Percentiles rank a stretch among this genome's conserved stretches.
These are phyloP conservation scores for Drosophila merina DNA, from an alignment of 2,888 invertebrate genomes.

Conservation along the genomic window DNA sequence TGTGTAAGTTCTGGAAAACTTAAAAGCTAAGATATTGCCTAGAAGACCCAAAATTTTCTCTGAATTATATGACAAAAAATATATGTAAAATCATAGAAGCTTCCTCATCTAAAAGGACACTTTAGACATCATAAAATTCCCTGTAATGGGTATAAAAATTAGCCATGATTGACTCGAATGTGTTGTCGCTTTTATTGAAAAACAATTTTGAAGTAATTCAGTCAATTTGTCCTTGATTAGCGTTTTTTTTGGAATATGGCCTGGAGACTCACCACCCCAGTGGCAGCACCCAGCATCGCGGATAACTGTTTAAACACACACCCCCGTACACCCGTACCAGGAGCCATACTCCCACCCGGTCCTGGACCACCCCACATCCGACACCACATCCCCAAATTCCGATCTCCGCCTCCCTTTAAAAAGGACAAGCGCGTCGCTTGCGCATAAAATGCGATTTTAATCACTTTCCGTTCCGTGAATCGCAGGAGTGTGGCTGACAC, in stretches of 20 bases:
- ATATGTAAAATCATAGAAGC: too few species aligned
- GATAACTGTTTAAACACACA: slow-evolving; percentile 28
- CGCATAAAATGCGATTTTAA: slow-evolving; percentile 80
- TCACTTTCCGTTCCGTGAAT: slow-evolving; percentile 73
- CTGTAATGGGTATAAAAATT: not conserved
- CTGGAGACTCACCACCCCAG: slow-evolving; percentile 13
- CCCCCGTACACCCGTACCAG: not conserved
- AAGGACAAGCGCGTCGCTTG: slow-evolving; percentile 51
- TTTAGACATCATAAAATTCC: not conserved
- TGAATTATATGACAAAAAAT: too few species aligned
- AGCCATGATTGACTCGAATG: slow-evolving; percentile 1
- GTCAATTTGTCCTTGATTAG: slow-evolving; percentile 71
- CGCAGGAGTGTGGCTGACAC: slow-evolving; percentile 45
- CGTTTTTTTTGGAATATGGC: slow-evolving; percentile 40
- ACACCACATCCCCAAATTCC: slow-evolving; percentile 6
- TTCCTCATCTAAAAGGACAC: too few species aligned
- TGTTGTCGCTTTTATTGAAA: not conserved
- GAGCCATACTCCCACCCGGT: not conserved
- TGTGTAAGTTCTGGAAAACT: too few species aligned
- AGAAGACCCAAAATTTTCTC: too few species aligned
- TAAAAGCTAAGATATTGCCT: too few species aligned
- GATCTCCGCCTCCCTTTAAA: slow-evolving; percentile 14
- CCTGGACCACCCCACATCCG: not conserved
- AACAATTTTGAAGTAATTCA: slow-evolving; percentile 22
- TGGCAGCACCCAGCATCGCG: slow-evolving; percentile 16